Evolutionary conservation across 1,140 invertebrate genomes (phyloP).

Genomic region (Penaeus chinensis): DNA sequence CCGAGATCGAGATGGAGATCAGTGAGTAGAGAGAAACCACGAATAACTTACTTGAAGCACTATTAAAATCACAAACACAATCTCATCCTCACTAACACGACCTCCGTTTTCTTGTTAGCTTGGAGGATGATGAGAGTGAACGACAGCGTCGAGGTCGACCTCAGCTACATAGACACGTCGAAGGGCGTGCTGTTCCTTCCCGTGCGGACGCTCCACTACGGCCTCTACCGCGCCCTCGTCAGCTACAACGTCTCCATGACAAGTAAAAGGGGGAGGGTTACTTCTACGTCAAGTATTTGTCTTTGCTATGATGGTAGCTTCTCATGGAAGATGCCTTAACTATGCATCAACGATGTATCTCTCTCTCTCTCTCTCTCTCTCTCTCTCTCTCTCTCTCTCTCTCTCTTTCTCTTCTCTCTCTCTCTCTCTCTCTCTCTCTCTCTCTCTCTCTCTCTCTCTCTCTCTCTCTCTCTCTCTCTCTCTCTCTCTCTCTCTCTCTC

Average conservation of each 20-base stretch:
- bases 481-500: conserved; percentile 40
- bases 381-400: too few species aligned
- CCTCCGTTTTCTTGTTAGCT: neutral
- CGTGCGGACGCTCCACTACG: conserved; percentile 34
- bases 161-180: conserved; percentile 15
- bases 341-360: too few species aligned
- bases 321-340: too few species aligned
- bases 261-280: conserved; percentile 8
- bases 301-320: too few species aligned
- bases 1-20: conserved; percentile 32
- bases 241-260: conserved; percentile 46
- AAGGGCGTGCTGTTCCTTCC: conserved; percentile 44
- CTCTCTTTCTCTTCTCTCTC: too few species aligned
- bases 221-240: conserved; percentile 34
- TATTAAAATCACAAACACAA: too few species aligned
- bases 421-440: too few species aligned
- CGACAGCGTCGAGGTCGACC: conserved; percentile 33
- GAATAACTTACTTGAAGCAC: too few species aligned
- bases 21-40: conserved; percentile 5
- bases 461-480: neutral
- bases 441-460: too few species aligned
- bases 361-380: too few species aligned
- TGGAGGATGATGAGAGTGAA: conserved; percentile 36
- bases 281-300: too few species aligned
- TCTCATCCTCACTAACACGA: too few species aligned